phyloP scores from a whole-genome alignment of 37 sponge, comb jelly and placozoan species.

The Aphrocallistes beatrix region DNA sequence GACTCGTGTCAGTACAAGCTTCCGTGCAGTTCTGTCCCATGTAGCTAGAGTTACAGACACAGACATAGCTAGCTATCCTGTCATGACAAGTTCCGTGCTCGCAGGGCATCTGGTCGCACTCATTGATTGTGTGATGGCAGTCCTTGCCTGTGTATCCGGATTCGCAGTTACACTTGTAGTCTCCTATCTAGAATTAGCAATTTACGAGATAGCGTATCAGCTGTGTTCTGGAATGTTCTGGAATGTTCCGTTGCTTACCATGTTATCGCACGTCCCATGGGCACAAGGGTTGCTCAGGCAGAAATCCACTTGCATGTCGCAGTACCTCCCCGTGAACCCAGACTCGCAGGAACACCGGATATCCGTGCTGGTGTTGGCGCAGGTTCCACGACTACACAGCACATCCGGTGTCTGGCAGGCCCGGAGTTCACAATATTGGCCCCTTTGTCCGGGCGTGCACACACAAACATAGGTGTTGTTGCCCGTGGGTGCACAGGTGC shows the following conservation, averaged over 20 bases:
- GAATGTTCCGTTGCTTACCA: conserved; percentile 18
- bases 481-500: not conserved
- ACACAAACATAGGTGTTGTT: not conserved
- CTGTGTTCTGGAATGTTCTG: not conserved
- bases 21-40: not conserved
- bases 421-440: not conserved
- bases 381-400: not conserved
- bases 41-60: not conserved
- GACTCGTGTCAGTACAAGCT: not conserved
- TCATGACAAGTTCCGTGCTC: not conserved
- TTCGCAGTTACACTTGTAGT: not conserved
- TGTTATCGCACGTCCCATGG: not conserved
- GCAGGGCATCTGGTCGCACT: not conserved
- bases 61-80: not conserved
- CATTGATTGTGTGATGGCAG: not conserved
- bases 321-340: not conserved
- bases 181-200: not conserved
- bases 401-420: not conserved
- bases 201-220: not conserved
- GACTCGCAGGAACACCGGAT: not conserved
- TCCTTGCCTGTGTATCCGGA: not conserved
- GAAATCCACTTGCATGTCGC: not conserved
- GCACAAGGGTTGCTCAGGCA: not conserved
- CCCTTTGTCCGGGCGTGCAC: not conserved
- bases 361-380: not conserved